Evolutionary conservation across 2,797 vertebrate genomes (phyloP), one percentile per base, ranked within the genome.

Genomic region (Rhinichthys osculus): DNA sequence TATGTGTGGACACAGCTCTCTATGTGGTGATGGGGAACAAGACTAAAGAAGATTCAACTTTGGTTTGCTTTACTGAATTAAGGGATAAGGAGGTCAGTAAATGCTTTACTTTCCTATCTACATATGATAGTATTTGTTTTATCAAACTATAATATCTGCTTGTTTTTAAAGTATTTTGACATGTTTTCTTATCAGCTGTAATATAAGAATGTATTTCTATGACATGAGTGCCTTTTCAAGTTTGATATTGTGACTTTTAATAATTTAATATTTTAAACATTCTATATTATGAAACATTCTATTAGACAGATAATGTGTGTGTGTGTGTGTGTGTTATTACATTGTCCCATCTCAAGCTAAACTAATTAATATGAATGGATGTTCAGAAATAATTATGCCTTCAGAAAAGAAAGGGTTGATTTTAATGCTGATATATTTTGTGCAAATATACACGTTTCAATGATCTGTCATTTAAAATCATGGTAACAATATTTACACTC

Each of bases 1-100:
- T 96, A 94, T 93, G 93, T 3, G 95, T 97, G 90, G 98, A 99
- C 90, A 98, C 96, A 0, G 92, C 94, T 87, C 92, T 99, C 66
- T 98, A 94, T 91, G 90, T 97, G 84, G 91, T 95, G 82, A 95
- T 94, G 79, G 95, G 96, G 81, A 95, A 90, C 69, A 96, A 97
- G 90, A 94, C 67, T 70, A 95, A 94, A 90, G 95, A 96, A 81
- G 95, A 96, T 69, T 91, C 95, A 0, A 94, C 95, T 72, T 92
- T 98, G 23, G 87, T 96, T 72, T 92, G 93, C 91, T 97, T 97
- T 89, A 98, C 97, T 1, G 97, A 98, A 88, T 93, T 95, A 8
- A 96, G 91, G 38, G 95, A 97, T 90, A 96, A 95, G 93, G 97
- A 85, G 77, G 84, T 85, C 14, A 59, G 83, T 85, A 52, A 35